Base-by-base conservation (phyloP, 1,140 invertebrate species). In the Oppia nitens region DNA sequence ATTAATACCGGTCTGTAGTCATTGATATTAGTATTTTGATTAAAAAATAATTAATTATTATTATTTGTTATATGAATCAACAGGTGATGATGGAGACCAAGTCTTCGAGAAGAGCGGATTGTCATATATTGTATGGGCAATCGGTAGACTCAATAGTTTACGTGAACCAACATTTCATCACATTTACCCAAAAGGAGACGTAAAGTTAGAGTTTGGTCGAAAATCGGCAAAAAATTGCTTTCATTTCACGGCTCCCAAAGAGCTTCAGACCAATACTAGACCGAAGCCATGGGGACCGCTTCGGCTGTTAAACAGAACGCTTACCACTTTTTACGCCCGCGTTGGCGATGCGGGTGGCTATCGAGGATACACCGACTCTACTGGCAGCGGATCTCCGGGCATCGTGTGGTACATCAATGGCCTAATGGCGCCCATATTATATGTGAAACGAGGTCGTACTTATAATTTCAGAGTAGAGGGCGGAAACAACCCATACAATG, bases 361-460 rank as follows among this genome's bases (percentile, higher is more conserved):
- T 64, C 77, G 78, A 64, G 86, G 85, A 12, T 89, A 87, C 67
- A 78, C 81, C 69, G 82, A 81, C 21, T 76, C 85, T 2, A 86
- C 85, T 58, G 83, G 83, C 82, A 81, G 82, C 55, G 81, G 83
- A 6, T 86, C 85, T 1, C 88, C 87, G 81, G 87, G 87, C 32
- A 86, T 92, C 62, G 85, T 85, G 11, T 88, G 84, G 84, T 90
- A 89, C 70, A 83, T 90, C 47, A 92, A 95, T 71, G 91, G 91
- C 0, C 79, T 81, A 65, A 70, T 96, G 57, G 78, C 81, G 24
- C 88, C 91, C 0, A 87, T 92, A 68, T 70, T 95, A 29, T 91
- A 85, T 76, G 72, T 96, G 50, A 80, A 86, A 63, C 73, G 91
- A 53, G 87, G 87, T 12, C 73, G 88, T 12, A 84, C 81, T 0